These are phyloP conservation scores for Sisor rabdophorus DNA, from an alignment of 2,113 vertebrate genomes.

Conservation along the genomic window DNA sequence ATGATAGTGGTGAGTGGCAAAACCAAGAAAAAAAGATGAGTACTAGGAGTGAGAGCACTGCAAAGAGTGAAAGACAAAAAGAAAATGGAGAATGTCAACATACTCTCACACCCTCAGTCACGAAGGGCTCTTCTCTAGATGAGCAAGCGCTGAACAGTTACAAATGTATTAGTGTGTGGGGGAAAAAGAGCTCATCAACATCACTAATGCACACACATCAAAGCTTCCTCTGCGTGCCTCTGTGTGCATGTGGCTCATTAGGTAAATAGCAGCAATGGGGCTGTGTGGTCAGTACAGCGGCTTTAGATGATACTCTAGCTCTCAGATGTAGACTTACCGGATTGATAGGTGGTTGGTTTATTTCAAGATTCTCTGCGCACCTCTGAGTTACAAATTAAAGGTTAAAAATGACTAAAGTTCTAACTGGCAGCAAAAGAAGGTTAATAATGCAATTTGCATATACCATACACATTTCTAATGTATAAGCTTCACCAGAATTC, in stretches of 20 bases:
- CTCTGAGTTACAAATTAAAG: neutral
- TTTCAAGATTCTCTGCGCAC: neutral
- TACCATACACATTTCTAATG: neutral
- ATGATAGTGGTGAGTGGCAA: conserved; percentile 26
- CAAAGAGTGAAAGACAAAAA: conserved; percentile 28
- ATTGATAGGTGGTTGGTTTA: neutral
- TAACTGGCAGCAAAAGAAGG: neutral
- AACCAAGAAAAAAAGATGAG: conserved; percentile 35
- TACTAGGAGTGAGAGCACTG: neutral
- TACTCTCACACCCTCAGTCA: conserved; percentile 59
- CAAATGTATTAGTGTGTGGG: conserved; percentile 30
- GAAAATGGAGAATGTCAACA: conserved; percentile 45
- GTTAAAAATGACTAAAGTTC: conserved; percentile 6
- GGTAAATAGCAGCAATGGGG: conserved; percentile 19
- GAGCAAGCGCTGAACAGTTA: conserved; percentile 47
- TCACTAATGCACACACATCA: conserved; percentile 22
- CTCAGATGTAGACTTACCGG: neutral
- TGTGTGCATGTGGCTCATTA: conserved; percentile 15
- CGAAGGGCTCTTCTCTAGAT: conserved; percentile 65
- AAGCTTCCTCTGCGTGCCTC: conserved; percentile 14
- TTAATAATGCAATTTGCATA: conserved; percentile 1
- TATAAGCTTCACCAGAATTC: neutral
- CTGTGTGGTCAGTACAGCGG: conserved; percentile 40
- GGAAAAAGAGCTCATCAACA: conserved; percentile 14
- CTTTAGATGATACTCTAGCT: conserved; percentile 7